phyloP scores from a whole-genome alignment of 1,140 invertebrate genomes.

The Potamilus streckersoni region DNA sequence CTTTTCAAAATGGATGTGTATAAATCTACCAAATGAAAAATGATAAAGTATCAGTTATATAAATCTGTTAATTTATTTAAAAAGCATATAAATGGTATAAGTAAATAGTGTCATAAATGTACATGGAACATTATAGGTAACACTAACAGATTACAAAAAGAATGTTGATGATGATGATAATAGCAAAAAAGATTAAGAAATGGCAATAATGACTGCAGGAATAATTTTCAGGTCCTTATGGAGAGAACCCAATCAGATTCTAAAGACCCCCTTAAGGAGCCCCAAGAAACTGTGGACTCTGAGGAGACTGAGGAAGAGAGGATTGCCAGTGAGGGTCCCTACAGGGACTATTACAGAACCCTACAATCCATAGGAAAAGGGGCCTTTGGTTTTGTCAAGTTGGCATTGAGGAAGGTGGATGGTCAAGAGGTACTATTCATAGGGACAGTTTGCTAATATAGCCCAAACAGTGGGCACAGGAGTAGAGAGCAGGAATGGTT shows the following conservation, averaged over 20 bases:
- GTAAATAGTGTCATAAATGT: no score
- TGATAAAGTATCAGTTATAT: background rate
- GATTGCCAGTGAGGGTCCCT: slow-evolving; percentile 22
- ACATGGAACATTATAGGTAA: no score
- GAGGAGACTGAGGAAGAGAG: slow-evolving; percentile 22
- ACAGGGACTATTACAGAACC: slow-evolving; percentile 73
- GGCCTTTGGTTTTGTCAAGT: slow-evolving; percentile 81
- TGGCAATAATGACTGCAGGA: no score
- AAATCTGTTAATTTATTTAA: background rate
- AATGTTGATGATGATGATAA: no score
- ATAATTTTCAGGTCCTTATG: slow-evolving; percentile 13
- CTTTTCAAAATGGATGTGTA: no score
- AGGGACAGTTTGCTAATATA: no score
- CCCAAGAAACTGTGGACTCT: slow-evolving; percentile 1
- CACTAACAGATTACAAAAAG: no score
- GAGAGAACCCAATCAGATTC: slow-evolving; percentile 20
- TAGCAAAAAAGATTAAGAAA: no score
- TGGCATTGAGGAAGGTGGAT: slow-evolving; percentile 75
- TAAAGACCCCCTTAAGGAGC: slow-evolving; percentile 11
- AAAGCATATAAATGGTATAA: background rate
- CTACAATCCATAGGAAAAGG: slow-evolving; percentile 81
- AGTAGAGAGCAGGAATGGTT: no score
- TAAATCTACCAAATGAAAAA: no score
- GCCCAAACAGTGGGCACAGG: no score
- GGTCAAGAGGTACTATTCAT: slow-evolving; percentile 69